Conservation (phyloP, 2,113 vertebrate genomes). For the Cebidichthys violaceus region DNA sequence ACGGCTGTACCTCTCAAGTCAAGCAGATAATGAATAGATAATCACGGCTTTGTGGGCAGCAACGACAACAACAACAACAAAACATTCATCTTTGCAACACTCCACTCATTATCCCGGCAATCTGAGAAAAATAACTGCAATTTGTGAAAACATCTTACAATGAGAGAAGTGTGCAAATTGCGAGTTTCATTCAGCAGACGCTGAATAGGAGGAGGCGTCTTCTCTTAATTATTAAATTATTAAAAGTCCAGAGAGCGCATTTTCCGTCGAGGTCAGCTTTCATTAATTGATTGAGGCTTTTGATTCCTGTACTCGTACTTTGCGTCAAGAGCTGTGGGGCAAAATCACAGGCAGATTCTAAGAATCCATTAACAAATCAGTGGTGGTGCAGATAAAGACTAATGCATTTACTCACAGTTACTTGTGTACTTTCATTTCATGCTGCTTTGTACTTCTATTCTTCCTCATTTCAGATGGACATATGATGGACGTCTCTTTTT, state of each 20-base stretch:
- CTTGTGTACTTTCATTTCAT: not conserved
- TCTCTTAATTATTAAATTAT: not conserved
- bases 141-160: slow-evolving; percentile 2
- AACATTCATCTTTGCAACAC: slow-evolving; percentile 26
- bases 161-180: not conserved
- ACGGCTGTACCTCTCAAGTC: slow-evolving; percentile 17
- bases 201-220: not conserved
- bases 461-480: not conserved
- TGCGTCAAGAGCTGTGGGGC: not conserved
- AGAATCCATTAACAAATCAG: not conserved
- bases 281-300: not conserved
- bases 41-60: slow-evolving; percentile 19
- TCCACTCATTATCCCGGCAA: slow-evolving; percentile 20
- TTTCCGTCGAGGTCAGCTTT: not conserved
- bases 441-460: not conserved
- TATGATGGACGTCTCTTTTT: too few species aligned
- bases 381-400: too few species aligned
- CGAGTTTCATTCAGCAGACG: not conserved
- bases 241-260: not conserved
- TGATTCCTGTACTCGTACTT: not conserved
- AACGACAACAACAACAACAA: slow-evolving; percentile 21
- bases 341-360: not conserved
- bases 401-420: not conserved
- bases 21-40: slow-evolving; percentile 55
- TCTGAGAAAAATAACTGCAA: slow-evolving; percentile 7